These are phyloP conservation scores for Amphiprion ocellaris DNA, from an alignment of 2,113 vertebrate species.

Conservation along the genomic window DNA sequence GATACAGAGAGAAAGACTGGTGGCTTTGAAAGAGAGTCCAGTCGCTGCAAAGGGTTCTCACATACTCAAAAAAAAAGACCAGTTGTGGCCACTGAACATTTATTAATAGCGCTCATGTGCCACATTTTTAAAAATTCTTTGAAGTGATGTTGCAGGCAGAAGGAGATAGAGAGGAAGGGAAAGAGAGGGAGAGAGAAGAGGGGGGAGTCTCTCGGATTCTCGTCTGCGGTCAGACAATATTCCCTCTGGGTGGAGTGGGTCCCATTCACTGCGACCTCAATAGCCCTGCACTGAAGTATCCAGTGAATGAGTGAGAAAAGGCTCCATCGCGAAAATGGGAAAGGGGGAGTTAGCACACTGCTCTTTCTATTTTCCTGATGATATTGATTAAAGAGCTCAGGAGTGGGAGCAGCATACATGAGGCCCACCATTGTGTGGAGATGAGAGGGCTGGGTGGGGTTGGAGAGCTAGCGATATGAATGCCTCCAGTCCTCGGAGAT, in stretches of 20 bases:
- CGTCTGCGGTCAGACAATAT: slow-evolving; percentile 76
- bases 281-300: slow-evolving; percentile 77
- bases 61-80: slow-evolving; percentile 31
- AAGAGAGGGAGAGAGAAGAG: not conserved
- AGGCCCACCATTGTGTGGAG: slow-evolving; percentile 77
- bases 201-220: slow-evolving; percentile 50
- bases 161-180: not conserved
- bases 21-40: slow-evolving; percentile 70
- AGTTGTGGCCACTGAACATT: slow-evolving; percentile 57
- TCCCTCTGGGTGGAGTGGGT: slow-evolving; percentile 80
- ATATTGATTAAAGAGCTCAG: slow-evolving; percentile 79
- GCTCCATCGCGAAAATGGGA: slow-evolving; percentile 51
- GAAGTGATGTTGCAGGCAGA: slow-evolving; percentile 57
- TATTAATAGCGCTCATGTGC: slow-evolving; percentile 66
- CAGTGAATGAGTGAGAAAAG: slow-evolving; percentile 76
- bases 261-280: slow-evolving; percentile 80
- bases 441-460: slow-evolving; percentile 70
- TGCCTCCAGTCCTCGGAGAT: slow-evolving; percentile 49
- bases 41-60: slow-evolving; percentile 57
- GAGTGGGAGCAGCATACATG: slow-evolving; percentile 56
- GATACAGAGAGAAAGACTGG: slow-evolving; percentile 43
- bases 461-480: slow-evolving; percentile 65
- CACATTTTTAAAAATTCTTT: slow-evolving; percentile 56
- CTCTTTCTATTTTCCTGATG: slow-evolving; percentile 70
- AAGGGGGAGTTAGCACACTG: slow-evolving; percentile 66